Evolutionary conservation across 2,888 invertebrate genomes (phyloP), one percentile per base, ranked within the genome.

Genomic region (Minunthozetes semirufus): DNA sequence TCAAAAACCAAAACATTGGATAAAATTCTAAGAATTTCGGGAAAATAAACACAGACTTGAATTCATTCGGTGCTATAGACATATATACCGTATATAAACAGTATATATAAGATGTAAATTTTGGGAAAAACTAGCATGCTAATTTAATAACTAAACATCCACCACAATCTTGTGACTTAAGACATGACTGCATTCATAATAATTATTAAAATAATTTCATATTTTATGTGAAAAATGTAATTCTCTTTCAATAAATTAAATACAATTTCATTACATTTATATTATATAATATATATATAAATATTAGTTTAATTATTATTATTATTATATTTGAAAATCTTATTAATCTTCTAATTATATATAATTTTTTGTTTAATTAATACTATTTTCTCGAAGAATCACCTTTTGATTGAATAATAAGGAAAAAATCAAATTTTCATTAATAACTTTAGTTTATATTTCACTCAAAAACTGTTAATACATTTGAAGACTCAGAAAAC

Each of bases 251-350:
- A n/a, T 50, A 42, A 42, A 42, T 13, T 9, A 42, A 42, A 42
- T 42, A 42, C 42, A 42, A 8, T 50, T 50, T 50, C 50, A 50
- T 50, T 50, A 50, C 50, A 50, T 50, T 50, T 50, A 50, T 50
- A 50, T 50, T 50, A 50, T 50, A 50, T 50, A 50, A 19, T 50
- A 50, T n/a, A 50, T 50, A 50, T 50, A 50, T 50, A 50, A 50
- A n/a, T 50, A 19, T 50, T 50, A 50, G 19, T 50, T 50, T 13
- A 42, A 50, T 50, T 50, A 19, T 50, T 50, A 50, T 50, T 9
- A 50, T 19, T 50, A 50, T n/a, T 50, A 4, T 50, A n/a, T n/a
- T n/a, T n/a, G n/a, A n/a, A n/a, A n/a, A n/a, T 50, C 11, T n/a
- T 50, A 42, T 42, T 42, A 42, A 42, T 42, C 42, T 42, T 42